Conservation (phyloP, 2,888 invertebrate species). For the Drosophila subquinaria region DNA sequence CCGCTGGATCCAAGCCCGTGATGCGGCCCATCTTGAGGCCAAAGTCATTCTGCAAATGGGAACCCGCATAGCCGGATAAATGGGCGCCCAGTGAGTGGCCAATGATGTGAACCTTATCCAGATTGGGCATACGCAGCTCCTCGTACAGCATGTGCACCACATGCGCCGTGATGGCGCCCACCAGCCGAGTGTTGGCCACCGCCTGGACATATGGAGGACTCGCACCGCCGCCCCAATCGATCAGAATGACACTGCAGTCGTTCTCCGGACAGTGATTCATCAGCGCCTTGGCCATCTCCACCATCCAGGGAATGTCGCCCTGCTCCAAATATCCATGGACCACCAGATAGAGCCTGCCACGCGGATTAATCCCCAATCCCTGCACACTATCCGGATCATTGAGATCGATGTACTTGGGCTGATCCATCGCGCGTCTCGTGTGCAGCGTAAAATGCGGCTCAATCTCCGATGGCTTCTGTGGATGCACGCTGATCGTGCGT, state of each 20-base stretch:
- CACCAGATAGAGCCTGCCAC: slow-evolving; percentile 90
- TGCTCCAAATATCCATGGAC: slow-evolving; percentile 95
- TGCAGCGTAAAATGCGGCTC: slow-evolving; percentile 87
- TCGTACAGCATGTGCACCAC: slow-evolving; percentile 88
- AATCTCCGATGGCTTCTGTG: slow-evolving; percentile 89
- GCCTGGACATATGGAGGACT: slow-evolving; percentile 96
- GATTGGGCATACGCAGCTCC: slow-evolving; percentile 86
- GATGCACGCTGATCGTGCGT: slow-evolving; percentile 92
- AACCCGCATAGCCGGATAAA: slow-evolving; percentile 93
- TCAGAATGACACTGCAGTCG: slow-evolving; percentile 91
- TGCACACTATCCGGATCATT: slow-evolving; percentile 89
- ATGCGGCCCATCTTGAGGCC: slow-evolving; percentile 91
- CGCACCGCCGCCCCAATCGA: slow-evolving; percentile 95
- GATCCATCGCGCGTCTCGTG: slow-evolving; percentile 86
- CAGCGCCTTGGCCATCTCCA: slow-evolving; percentile 90
- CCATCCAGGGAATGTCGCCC: slow-evolving; percentile 89
- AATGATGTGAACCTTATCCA: slow-evolving; percentile 92
- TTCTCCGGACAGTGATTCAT: slow-evolving; percentile 88
- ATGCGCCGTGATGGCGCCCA: slow-evolving; percentile 93
- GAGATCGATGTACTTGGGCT: slow-evolving; percentile 88
- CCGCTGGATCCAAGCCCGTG: slow-evolving; percentile 96
- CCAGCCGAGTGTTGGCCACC: slow-evolving; percentile 94
- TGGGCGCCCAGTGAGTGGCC: slow-evolving; percentile 96
- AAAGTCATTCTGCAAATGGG: slow-evolving; percentile 89
- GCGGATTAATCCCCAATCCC: slow-evolving; percentile 88